phyloP scores from a whole-genome alignment of 2,888 invertebrate genomes.

The Macrophya alboannulata region DNA sequence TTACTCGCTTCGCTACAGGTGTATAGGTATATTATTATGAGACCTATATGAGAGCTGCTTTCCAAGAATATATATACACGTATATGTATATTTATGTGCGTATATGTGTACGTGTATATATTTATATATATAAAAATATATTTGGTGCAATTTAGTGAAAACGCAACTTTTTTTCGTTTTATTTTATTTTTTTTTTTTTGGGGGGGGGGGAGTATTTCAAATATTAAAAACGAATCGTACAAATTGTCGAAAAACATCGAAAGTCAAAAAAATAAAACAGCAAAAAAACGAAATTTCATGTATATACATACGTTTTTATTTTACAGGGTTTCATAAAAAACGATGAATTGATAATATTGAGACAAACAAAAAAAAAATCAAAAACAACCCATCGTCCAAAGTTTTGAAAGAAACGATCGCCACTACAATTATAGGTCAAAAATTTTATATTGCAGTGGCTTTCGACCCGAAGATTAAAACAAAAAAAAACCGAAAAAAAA shows the following conservation, averaged over 20 bases:
- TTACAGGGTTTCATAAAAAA: neutral
- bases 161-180: too few relatives aligned
- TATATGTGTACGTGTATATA: neutral
- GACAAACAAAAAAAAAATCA: neutral
- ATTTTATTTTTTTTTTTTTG: neutral
- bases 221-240: neutral
- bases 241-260: neutral
- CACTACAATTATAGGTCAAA: neutral
- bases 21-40: conserved; percentile 23
- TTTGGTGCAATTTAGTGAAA: too few relatives aligned
- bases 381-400: neutral
- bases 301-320: neutral
- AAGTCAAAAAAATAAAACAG: neutral
- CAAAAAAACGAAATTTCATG: neutral
- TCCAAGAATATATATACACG: neutral
- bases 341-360: too few relatives aligned
- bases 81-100: neutral
- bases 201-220: neutral
- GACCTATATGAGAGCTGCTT: neutral
- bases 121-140: too few relatives aligned
- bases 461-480: neutral
- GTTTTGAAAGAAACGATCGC: neutral
- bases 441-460: neutral
- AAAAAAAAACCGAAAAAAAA: neutral
- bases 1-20: conserved; percentile 39